phyloP scores from a whole-genome alignment of 1,140 invertebrate genomes.

The Solenopsis invicta region DNA sequence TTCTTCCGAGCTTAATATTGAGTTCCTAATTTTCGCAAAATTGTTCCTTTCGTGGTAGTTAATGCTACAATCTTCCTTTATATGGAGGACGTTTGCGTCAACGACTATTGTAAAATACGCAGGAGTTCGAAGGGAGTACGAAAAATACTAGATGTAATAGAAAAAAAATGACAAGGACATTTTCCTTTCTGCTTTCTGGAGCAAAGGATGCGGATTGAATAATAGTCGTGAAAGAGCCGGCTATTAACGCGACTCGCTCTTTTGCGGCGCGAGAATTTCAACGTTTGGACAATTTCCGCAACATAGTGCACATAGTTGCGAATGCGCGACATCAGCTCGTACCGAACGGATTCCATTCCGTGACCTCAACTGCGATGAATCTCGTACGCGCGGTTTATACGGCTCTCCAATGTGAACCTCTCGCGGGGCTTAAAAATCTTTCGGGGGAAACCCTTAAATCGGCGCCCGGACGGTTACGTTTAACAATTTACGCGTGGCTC shows the following conservation, averaged over 20 bases:
- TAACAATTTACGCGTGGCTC: conserved; percentile 64
- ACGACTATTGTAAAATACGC: neutral
- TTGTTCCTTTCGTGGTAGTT: neutral
- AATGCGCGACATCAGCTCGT: conserved; percentile 65
- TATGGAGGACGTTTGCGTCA: neutral
- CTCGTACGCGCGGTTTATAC: conserved; percentile 21
- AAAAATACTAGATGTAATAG: conserved; percentile 7
- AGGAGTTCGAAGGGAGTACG: conserved; percentile 11
- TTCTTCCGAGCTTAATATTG: no score
- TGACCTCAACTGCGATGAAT: conserved; percentile 58
- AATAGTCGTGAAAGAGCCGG: conserved; percentile 39
- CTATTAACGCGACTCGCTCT: conserved; percentile 58
- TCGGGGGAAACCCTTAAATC: conserved; percentile 23
- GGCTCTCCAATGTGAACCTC: conserved; percentile 7
- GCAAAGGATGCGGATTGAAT: conserved; percentile 33
- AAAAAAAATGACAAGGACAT: neutral
- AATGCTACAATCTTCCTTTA: neutral
- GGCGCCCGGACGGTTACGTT: conserved; percentile 23
- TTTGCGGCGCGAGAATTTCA: conserved; percentile 68
- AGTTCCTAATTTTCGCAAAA: no score
- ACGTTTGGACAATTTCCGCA: conserved; percentile 66
- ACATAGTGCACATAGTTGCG: conserved; percentile 60
- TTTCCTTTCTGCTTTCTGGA: neutral
- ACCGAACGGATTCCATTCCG: conserved; percentile 20
- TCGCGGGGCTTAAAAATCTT: conserved; percentile 25